Evolutionary conservation across 1,140 invertebrate species (phyloP).

Genomic region (Hypothenemus hampei): DNA sequence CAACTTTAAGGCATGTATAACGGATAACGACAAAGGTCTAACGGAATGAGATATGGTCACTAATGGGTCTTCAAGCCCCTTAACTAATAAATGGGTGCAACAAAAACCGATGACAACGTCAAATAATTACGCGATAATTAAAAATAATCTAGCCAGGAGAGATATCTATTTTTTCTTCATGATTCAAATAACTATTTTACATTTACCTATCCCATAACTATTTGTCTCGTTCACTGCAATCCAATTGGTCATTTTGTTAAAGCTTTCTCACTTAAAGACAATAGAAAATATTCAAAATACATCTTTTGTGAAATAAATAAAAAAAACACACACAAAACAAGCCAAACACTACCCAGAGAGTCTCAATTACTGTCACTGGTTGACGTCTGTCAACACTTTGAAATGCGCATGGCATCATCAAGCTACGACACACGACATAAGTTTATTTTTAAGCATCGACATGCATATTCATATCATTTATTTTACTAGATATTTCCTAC

Average conservation of each 20-base stretch:
- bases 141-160: constrained; percentile 16
- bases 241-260: constrained; percentile 16
- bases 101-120: constrained; percentile 1
- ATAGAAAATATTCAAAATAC: background rate
- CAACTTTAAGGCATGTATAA: background rate
- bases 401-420: too few relatives aligned
- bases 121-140: constrained; percentile 6
- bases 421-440: too few relatives aligned
- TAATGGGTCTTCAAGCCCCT: too few relatives aligned
- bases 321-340: background rate
- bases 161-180: background rate
- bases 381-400: too few relatives aligned
- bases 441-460: too few relatives aligned
- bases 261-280: background rate
- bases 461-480: too few relatives aligned
- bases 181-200: background rate
- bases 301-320: background rate
- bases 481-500: too few relatives aligned
- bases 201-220: constrained; percentile 29
- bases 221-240: constrained; percentile 14
- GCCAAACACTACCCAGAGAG: too few relatives aligned
- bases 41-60: too few relatives aligned
- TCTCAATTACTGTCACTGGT: too few relatives aligned
- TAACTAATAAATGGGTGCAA: too few relatives aligned
- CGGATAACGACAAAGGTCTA: background rate